Evolutionary conservation across 2,797 vertebrate genomes (phyloP), one percentile per base, ranked within the genome.

Genomic region (Mallotus villosus): DNA sequence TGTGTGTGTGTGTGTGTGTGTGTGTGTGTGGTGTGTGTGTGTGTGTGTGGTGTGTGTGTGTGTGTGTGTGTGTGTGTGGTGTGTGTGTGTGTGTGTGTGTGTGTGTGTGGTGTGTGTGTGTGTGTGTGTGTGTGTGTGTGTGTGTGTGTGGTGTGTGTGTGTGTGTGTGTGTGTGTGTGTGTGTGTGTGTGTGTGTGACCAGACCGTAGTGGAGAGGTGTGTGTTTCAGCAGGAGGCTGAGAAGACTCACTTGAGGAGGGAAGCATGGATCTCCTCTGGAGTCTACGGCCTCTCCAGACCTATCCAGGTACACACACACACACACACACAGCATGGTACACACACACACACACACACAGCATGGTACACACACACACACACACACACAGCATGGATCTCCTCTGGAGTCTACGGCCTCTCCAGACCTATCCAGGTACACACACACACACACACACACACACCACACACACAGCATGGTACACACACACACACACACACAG

Each of bases 251-350:
- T 60, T 91, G 27, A 85, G 70, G 22, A 81, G 87, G 71, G 87
- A 90, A 70, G 90, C 87, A 16, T 91, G 89, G 85, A 87, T 91
- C 77, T 75, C 83, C 1, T 91, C 90, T 1, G 70, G 77, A 1
- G 81, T 91, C 5, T 90, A 86, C n/a, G 89, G 90, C 4, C 77
- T 91, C 59, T 87, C 86, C 46, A 82, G 90, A 46, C 87, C 90
- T 41, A 91, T 90, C 59, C 90, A 90, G 87, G 88, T 90, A 80
- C 25, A 14, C 32, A 9, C 32, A 68, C 53, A 59, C 24, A 12
- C 14, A 63, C 22, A 7, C 21, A 24, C 21, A 55, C 66, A 68
- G 24, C 17, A 14, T 4, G 0, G 1, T 2, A 2, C 21, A 17
- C 11, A 34, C 55, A 21, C 46, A 1, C 49, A 51, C 49, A 51